Evolutionary conservation across 2,797 vertebrate species (phyloP).

Genomic region (Anableps anableps): DNA sequence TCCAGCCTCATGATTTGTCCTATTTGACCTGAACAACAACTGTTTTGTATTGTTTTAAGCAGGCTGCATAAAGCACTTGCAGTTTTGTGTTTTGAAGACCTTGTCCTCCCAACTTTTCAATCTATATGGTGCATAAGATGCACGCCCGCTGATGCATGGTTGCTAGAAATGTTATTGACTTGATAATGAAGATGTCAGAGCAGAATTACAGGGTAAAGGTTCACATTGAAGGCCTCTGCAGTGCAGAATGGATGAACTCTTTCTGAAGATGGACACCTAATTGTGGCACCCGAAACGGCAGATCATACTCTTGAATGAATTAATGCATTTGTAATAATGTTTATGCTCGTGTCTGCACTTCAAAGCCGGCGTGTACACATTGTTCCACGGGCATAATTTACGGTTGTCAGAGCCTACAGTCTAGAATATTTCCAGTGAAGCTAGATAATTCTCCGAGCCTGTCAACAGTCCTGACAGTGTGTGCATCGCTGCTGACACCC

Average conservation of each 20-base stretch:
- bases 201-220: slow-evolving; percentile 70
- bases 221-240: slow-evolving; percentile 46
- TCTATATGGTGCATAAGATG: slow-evolving; percentile 38
- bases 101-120: slow-evolving; percentile 34
- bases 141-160: slow-evolving; percentile 28
- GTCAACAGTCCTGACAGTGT: slow-evolving; percentile 85
- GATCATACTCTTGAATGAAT: slow-evolving; percentile 78
- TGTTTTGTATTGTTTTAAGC: slow-evolving; percentile 53
- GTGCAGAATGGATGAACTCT: slow-evolving; percentile 57
- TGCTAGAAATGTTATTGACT: slow-evolving; percentile 63
- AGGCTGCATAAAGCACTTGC: slow-evolving; percentile 14
- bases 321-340: slow-evolving; percentile 83
- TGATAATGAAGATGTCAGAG: slow-evolving; percentile 65
- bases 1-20: slow-evolving; percentile 55
- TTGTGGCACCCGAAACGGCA: slow-evolving; percentile 56
- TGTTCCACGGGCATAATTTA: slow-evolving; percentile 82
- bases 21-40: slow-evolving; percentile 61
- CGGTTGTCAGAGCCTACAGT: slow-evolving; percentile 81
- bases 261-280: slow-evolving; percentile 65
- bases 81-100: slow-evolving; percentile 12
- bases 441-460: slow-evolving; percentile 83
- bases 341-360: slow-evolving; percentile 78
- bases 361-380: slow-evolving; percentile 73
- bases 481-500: slow-evolving; percentile 82
- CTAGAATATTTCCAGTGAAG: slow-evolving; percentile 81